Conservation (phyloP, 1,140 invertebrate species). For the Druon quercuslanigerum region DNA sequence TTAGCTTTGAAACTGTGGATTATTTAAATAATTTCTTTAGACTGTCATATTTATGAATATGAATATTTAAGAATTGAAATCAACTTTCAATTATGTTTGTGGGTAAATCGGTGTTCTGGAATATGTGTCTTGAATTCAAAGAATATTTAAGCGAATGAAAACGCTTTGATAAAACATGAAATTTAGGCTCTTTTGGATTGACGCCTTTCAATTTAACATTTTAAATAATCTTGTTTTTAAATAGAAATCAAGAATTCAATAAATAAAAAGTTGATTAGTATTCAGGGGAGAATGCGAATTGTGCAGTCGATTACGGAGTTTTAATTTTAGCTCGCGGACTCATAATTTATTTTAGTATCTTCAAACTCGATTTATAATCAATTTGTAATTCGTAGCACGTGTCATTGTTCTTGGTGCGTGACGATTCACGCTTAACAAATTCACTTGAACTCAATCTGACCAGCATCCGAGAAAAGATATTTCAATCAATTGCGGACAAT, state of each 20-base stretch:
- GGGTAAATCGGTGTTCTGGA: no score
- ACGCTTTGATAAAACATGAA: no score
- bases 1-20: no score
- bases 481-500: conserved; percentile 46
- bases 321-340: conserved; percentile 61
- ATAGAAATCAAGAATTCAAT: neutral
- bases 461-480: conserved; percentile 62
- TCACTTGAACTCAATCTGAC: conserved; percentile 58
- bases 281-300: conserved; percentile 2
- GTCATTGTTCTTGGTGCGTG: conserved; percentile 56
- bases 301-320: conserved; percentile 56
- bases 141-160: no score
- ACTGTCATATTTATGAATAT: no score
- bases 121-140: no score
- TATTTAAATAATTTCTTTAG: no score
- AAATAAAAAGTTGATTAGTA: neutral
- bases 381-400: conserved; percentile 54
- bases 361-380: conserved; percentile 33
- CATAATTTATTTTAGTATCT: conserved; percentile 41
- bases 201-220: no score
- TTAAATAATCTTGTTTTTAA: neutral
- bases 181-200: no score
- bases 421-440: conserved; percentile 63
- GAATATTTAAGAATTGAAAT: no score
- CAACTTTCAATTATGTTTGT: no score